Conservation (phyloP, 2,888 invertebrate species). For the Rhodophaea formosa region DNA sequence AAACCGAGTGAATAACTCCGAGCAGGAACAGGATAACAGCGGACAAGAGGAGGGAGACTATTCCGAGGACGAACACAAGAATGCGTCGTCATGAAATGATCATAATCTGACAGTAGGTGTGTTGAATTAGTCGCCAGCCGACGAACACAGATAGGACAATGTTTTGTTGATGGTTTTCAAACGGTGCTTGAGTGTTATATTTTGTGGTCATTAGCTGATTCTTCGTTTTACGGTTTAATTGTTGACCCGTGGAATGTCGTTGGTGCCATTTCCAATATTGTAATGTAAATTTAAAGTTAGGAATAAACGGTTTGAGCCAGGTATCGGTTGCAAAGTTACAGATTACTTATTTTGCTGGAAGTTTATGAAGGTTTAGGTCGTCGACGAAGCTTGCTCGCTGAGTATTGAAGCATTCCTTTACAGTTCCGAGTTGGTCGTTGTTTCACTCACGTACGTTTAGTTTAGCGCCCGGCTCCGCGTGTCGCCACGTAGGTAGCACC, state of each 20-base stretch:
- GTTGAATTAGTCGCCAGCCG: constrained; percentile 46
- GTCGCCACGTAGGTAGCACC: constrained; percentile 40
- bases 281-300: constrained; percentile 63
- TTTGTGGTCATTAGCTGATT: constrained; percentile 71
- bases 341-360: constrained; percentile 18
- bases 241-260: constrained; percentile 79
- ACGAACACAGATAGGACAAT: constrained; percentile 52
- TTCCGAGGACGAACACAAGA: constrained; percentile 72
- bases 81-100: constrained; percentile 66
- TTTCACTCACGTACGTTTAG: constrained; percentile 6
- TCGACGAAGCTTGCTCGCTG: constrained; percentile 24
- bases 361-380: constrained; percentile 19
- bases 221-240: constrained; percentile 67
- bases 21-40: constrained; percentile 58
- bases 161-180: constrained; percentile 67
- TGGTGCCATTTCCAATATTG: constrained; percentile 76
- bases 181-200: constrained; percentile 78
- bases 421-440: neutral
- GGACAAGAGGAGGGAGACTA: constrained; percentile 71
- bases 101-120: constrained; percentile 33
- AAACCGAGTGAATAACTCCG: constrained; percentile 46
- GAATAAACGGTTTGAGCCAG: constrained; percentile 40
- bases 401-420: constrained; percentile 15
- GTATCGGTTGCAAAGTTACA: constrained; percentile 46
- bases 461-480: constrained; percentile 23